Evolutionary conservation across 2,888 invertebrate genomes (phyloP), one percentile per base, ranked within the genome.

Genomic region (Biston betularia): DNA sequence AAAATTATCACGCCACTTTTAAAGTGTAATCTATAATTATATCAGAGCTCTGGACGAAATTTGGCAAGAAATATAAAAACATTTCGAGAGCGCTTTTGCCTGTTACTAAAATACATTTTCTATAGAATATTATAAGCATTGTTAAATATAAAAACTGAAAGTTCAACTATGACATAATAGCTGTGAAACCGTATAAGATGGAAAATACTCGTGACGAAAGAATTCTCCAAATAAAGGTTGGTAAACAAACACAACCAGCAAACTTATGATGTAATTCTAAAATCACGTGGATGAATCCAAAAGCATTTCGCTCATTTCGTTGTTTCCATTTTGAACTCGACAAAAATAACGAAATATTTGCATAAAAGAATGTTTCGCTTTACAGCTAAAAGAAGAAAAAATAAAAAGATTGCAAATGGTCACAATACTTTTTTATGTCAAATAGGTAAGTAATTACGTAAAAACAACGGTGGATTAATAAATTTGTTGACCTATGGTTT

Each of bases 51-150:
- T 14, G 5, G 6, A 56, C 7, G n/a, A 33, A 24, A 54, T 55
- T 55, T 33, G 12, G 15, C 56, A 46, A 48, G 38, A 15, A 58
- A 35, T 38, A 40, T 7, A 54, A 49, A 40, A 58, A 48, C 24
- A 48, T 58, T 46, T 58, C 35, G 35, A 12, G 42, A 15, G 15
- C 12, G 15, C 34, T 9, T n/a, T 40, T 11, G 15, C 38, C 33
- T 0, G 24, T 58, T 49, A 48, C n/a, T 11, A 49, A 49, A 58
- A 58, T 58, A 58, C 40, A 40, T 49, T 58, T 50, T 12, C 24
- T 6, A 10, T 24, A n/a, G 40, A 40, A 49, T 24, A 40, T 50
- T n/a, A 42, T 15, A 48, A 57, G 8, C 15, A 35, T 48, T 46
- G 15, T 11, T 7, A 15, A 38, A 48, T 38, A 8, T 46, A 35